Base-by-base conservation (phyloP, 2,888 invertebrate species). In the Scrobipalpa costella region DNA sequence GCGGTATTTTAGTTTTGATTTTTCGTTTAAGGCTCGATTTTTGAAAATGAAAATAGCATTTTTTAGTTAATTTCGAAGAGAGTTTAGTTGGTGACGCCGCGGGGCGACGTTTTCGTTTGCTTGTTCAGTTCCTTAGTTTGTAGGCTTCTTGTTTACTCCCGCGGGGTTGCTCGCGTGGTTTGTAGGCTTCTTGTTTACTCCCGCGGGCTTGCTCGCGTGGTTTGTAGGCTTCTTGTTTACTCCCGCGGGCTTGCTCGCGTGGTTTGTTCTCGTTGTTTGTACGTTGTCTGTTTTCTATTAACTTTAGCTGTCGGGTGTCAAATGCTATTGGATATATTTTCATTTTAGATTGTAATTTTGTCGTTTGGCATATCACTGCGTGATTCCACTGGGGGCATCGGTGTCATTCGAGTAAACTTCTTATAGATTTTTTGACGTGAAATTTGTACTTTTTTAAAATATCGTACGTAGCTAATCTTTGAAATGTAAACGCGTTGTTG, bases 331-430 rank as follows among this genome's bases (percentile, higher is more conserved):
- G 65, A 63, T 57, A 68, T 69, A 67, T 66, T 68, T 76, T 76
- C 68, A 72, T 79, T 85, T 84, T 85, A 83, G 83, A 84, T 78
- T 74, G 83, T 85, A 84, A 83, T 85, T 82, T 85, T 81, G 82
- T 79, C 78, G 75, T 83, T 80, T 81, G 81, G 86, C 88, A 88
- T 87, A 87, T 88, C 86, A 87, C 84, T 77, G 81, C 78, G 80
- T 79, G 81, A 73, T 38, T 78, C 80, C 76, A 74, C 77, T 81
- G 85, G 84, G 83, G 82, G 83, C 81, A 78, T 76, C 70, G 78
- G 77, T 75, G 75, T 78, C 73, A 72, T 79, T 77, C 64, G 66
- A 69, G 67, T 69, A 71, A 63, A 64, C 63, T 68, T 64, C 68
- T 71, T 78, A 73, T 73, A 78, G 75, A 79, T 79, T 77, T 79